These are phyloP conservation scores for Campylorhamphus procurvoides DNA, from an alignment of 2,113 vertebrate genomes.

Conservation along the genomic window DNA sequence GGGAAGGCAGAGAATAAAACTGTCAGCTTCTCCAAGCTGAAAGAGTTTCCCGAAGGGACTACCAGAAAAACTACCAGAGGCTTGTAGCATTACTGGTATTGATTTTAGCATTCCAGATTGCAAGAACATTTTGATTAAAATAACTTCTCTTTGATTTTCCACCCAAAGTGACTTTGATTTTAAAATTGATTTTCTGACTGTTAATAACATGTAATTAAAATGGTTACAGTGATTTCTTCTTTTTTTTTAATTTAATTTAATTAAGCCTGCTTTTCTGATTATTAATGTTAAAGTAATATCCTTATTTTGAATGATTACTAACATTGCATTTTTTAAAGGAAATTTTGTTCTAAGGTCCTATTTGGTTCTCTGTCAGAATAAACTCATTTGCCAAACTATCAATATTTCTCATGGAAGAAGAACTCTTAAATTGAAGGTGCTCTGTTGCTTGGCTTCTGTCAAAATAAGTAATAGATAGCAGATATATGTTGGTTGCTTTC, in stretches of 20 bases:
- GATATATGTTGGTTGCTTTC: neutral
- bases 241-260: neutral
- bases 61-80: neutral
- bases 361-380: neutral
- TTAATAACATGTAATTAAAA: neutral
- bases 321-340: neutral
- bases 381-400: neutral
- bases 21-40: neutral
- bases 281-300: neutral
- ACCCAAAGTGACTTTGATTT: neutral
- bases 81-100: neutral
- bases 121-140: neutral
- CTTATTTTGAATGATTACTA: neutral
- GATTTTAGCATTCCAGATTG: conserved; percentile 5
- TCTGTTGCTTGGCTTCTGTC: neutral
- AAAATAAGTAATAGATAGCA: neutral
- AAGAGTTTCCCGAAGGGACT: neutral
- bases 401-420: neutral
- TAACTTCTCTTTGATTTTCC: neutral
- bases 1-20: neutral
- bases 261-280: neutral
- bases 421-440: neutral
- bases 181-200: neutral
- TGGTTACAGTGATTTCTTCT: neutral
- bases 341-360: neutral